Base-by-base conservation (phyloP, 2,797 vertebrate genomes). In the Pterois miles region DNA sequence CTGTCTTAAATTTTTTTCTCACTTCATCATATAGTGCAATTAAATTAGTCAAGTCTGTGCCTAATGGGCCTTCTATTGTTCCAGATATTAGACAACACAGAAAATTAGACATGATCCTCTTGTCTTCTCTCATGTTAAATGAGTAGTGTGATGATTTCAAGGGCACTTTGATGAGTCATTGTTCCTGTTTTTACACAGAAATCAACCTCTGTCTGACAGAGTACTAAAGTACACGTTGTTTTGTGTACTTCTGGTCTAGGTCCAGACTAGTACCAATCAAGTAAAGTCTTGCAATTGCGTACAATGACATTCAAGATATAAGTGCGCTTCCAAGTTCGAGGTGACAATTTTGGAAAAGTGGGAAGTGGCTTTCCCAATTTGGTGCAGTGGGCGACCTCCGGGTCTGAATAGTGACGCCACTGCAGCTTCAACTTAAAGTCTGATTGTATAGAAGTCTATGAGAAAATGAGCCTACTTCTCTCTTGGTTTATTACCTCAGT, bases 21-120 rank as follows among this genome's bases (percentile, higher is more conserved):
- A 78, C 80, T 81, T 74, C 34, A 85, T 88, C 52, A 40, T 82
- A 76, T 72, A 58, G 56, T 54, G 64, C 8, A 33, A 80, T 89
- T 85, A 83, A 82, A 88, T 86, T 70, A 63, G 82, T 77, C 65
- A 71, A 69, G 82, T 73, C 74, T 63, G 65, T 43, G 78, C 70
- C 74, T 88, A 89, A 88, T 88, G 78, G 80, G 79, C 74, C 78
- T 64, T 38, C 59, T 68, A 38, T 83, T 83, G 81, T 89, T 80
- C 53, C 72, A 82, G 58, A 82, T 67, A 86, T 88, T 80, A 80
- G 54, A 78, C 60, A 66, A 74, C 66, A 77, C 78, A 27, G 68
- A 71, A 66, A 70, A 74, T 72, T 74, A 79, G 57, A 57, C 43
- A 80, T n/a, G 22, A 79, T 43, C 71, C 48, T 70, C 64, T 77